Evolutionary conservation across 2,113 vertebrate genomes (phyloP).

Genomic region (Saccopteryx leptura): DNA sequence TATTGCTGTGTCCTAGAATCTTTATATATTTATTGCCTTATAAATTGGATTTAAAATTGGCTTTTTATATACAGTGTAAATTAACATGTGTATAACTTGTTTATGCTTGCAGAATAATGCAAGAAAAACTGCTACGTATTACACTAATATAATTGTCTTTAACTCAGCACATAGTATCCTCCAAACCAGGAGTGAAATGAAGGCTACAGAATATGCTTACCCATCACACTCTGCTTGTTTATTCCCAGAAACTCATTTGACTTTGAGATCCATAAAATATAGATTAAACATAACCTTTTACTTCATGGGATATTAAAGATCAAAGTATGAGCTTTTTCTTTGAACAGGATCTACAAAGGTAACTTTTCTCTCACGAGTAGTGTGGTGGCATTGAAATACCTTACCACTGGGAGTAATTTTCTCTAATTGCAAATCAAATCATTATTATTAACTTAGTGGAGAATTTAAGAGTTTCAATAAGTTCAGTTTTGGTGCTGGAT

Average conservation of each 20-base stretch:
- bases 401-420: conserved; percentile 73
- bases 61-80: conserved; percentile 88
- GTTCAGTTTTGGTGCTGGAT: conserved; percentile 56
- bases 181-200: conserved; percentile 70
- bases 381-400: conserved; percentile 67
- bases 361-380: conserved; percentile 70
- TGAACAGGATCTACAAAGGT: conserved; percentile 82
- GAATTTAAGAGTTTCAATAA: conserved; percentile 61
- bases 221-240: conserved; percentile 76
- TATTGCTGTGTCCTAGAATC: conserved; percentile 86
- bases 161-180: conserved; percentile 81
- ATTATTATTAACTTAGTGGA: conserved; percentile 69
- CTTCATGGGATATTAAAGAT: conserved; percentile 82
- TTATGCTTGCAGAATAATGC: conserved; percentile 85
- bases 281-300: conserved; percentile 85
- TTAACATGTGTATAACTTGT: conserved; percentile 88
- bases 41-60: conserved; percentile 86
- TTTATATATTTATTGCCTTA: conserved; percentile 86
- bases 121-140: conserved; percentile 78
- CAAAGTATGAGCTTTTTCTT: conserved; percentile 78
- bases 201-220: conserved; percentile 71
- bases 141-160: conserved; percentile 85
- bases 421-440: conserved; percentile 70
- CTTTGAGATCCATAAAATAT: conserved; percentile 86
- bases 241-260: conserved; percentile 79